phyloP scores from a whole-genome alignment of 2,113 vertebrate genomes.

The Symphodus melops region DNA sequence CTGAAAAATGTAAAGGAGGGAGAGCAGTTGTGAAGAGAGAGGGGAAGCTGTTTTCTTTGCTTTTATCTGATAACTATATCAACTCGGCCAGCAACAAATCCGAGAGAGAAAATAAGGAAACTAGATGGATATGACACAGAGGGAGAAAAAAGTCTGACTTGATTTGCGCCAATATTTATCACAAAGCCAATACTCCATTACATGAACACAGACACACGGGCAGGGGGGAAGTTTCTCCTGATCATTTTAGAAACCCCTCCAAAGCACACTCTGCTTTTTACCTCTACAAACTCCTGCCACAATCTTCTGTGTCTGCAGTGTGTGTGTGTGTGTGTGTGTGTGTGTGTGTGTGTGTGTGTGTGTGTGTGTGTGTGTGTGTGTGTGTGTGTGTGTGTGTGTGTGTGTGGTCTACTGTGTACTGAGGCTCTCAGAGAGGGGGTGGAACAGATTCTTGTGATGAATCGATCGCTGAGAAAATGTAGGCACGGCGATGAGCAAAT shows the following conservation, averaged over 20 bases:
- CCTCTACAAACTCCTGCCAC: constrained; percentile 40
- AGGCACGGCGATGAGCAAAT: constrained; percentile 78
- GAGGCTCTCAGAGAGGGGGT: constrained; percentile 52
- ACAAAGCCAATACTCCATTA: constrained; percentile 24
- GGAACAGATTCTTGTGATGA: constrained; percentile 78
- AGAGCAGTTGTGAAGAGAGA: constrained; percentile 27
- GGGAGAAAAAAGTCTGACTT: constrained; percentile 6
- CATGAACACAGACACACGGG: constrained; percentile 1
- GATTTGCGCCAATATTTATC: constrained; percentile 9
- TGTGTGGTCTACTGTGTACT: constrained; percentile 47
- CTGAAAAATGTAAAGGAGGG: constrained; percentile 58
- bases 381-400: constrained; percentile 30
- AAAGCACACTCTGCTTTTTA: constrained; percentile 42
- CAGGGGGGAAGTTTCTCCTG: constrained; percentile 29
- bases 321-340: constrained; percentile 19
- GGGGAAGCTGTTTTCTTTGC: constrained; percentile 10
- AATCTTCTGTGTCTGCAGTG: constrained; percentile 3
- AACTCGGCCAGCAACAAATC: constrained; percentile 55
- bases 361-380: constrained; percentile 31
- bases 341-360: constrained; percentile 20
- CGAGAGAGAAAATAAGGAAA: constrained; percentile 27
- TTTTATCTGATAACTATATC: constrained; percentile 70
- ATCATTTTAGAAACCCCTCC: constrained; percentile 49
- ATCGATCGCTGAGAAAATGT: constrained; percentile 78
- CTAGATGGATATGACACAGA: not conserved